Conservation (phyloP, 2,113 vertebrate species). For the Tinamus guttatus region DNA sequence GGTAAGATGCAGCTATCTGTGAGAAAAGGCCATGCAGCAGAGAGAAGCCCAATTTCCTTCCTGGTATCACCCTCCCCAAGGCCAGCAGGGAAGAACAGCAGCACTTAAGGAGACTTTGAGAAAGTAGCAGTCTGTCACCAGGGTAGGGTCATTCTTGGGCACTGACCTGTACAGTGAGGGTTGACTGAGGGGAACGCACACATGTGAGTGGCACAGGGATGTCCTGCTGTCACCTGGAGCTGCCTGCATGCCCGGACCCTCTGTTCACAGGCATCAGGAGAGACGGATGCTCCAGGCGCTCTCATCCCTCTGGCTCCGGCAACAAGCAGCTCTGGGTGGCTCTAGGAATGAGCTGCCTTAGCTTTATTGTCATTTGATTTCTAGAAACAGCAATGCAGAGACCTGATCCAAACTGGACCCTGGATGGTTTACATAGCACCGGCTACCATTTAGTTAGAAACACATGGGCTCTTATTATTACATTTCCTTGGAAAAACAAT, state of each 20-base stretch:
- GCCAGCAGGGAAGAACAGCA: neutral
- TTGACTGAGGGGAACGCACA: neutral
- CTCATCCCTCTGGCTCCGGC: neutral
- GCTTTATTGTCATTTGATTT: neutral
- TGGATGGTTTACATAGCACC: neutral
- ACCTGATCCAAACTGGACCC: conserved; percentile 20
- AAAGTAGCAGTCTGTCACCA: neutral
- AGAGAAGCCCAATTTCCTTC: neutral
- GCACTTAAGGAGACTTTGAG: neutral
- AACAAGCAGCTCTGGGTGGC: neutral
- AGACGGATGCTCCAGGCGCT: neutral
- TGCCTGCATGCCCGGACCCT: neutral
- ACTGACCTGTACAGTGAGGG: neutral
- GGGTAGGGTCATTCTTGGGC: neutral
- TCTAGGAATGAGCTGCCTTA: neutral
- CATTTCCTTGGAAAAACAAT: neutral
- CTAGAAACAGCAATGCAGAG: neutral
- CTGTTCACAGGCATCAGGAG: neutral
- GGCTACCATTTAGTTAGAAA: conserved; percentile 52
- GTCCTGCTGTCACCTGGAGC: neutral
- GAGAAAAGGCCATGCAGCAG: neutral
- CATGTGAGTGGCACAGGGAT: neutral
- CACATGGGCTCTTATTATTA: conserved; percentile 18
- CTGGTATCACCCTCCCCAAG: neutral
- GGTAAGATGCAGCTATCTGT: neutral